These are phyloP conservation scores for Antechinus stuartii DNA, from an alignment of 2,113 vertebrate genomes.

Conservation along the genomic window DNA sequence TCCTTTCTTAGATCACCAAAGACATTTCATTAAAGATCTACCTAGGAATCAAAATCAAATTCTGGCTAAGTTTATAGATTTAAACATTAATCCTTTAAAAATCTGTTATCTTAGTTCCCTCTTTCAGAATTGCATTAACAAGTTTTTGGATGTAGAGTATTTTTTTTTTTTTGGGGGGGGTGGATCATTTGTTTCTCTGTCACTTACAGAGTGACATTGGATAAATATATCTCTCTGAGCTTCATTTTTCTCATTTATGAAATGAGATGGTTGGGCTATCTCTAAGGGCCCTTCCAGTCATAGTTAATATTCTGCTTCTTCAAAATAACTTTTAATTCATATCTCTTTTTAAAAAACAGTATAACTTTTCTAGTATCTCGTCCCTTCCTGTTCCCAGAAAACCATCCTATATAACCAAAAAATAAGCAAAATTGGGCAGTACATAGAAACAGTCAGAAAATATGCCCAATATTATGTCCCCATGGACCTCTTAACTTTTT, in stretches of 20 bases:
- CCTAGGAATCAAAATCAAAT: not conserved
- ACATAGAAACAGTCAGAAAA: not conserved
- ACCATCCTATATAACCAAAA: not conserved
- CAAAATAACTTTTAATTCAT: not conserved
- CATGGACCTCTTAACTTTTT: not conserved
- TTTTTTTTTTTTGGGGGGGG: slow-evolving; percentile 11
- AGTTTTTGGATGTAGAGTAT: not conserved
- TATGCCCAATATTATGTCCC: not conserved
- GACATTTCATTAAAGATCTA: not conserved
- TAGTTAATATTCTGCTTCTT: not conserved
- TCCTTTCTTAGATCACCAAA: not conserved
- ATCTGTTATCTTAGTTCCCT: slow-evolving; percentile 1
- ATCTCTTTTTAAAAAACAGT: not conserved
- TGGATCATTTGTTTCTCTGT: not conserved
- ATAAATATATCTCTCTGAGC: not conserved
- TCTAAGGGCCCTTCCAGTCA: not conserved
- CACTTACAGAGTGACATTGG: not conserved
- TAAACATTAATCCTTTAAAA: not conserved
- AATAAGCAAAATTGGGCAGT: not conserved
- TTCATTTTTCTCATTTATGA: not conserved
- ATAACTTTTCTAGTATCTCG: not conserved
- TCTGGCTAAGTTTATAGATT: not conserved
- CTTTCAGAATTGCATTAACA: slow-evolving; percentile 33
- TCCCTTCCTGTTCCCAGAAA: not conserved
- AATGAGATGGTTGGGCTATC: not conserved